These are phyloP conservation scores for Zoanthus sociatus DNA, from an alignment of 92 coral and sea anemone species.

Conservation along the genomic window DNA sequence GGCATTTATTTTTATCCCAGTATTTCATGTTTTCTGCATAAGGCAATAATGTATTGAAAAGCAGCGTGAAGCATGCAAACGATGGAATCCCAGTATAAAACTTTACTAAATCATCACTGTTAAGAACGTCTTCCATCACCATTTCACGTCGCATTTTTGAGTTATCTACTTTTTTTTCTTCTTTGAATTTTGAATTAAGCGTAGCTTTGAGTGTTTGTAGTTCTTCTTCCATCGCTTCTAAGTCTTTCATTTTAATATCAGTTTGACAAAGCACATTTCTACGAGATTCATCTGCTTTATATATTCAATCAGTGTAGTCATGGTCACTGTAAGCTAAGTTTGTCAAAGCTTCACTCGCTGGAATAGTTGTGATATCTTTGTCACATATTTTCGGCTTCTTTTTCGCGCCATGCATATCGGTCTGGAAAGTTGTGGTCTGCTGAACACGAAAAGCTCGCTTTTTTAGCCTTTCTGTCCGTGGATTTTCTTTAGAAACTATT, in stretches of 20 bases:
- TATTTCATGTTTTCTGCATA: background rate
- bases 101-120: background rate
- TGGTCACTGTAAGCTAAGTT: constrained; percentile 46
- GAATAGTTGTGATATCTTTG: too few relatives aligned
- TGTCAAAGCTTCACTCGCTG: background rate
- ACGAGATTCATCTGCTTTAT: constrained; percentile 22
- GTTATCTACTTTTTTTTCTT: too few relatives aligned
- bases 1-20: background rate
- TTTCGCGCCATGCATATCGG: constrained; percentile 50
- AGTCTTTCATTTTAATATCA: too few relatives aligned
- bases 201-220: too few relatives aligned
- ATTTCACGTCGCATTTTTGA: too few relatives aligned
- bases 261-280: too few relatives aligned
- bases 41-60: background rate
- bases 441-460: constrained; percentile 9
- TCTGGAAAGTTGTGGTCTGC: constrained; percentile 51
- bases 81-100: background rate
- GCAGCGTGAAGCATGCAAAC: background rate
- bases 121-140: background rate
- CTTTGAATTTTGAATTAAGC: too few relatives aligned
- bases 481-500: constrained; percentile 37
- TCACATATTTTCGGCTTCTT: constrained; percentile 46
- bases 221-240: too few relatives aligned
- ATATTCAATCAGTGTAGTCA: constrained; percentile 46
- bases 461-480: background rate